Evolutionary conservation across 2,797 vertebrate genomes (phyloP), one percentile per base, ranked within the genome.

Genomic region (Eulemur albifrons): DNA sequence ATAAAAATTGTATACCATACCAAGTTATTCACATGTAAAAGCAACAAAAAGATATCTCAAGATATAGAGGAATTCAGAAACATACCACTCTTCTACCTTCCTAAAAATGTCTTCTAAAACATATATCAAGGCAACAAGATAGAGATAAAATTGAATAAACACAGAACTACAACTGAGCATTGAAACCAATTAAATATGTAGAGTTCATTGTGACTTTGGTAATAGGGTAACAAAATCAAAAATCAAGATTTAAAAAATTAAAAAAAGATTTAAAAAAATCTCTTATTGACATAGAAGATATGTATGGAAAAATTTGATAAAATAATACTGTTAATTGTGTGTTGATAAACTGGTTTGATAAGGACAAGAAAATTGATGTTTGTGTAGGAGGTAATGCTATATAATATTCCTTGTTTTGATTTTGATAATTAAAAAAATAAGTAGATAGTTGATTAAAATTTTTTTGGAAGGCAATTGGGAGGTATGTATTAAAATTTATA

Each of bases 401-500:
- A 59, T 18, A 4, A n/a, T 40, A 73, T 54, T 86, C 1, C 13
- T 25, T 87, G 20, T 81, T 65, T 25, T 70, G 43, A 67, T 75
- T 81, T 65, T 87, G 27, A 10, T 83, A 59, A 89, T 76, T 67
- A 10, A 17, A 54, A 94, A 48, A 88, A 35, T 5, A 27, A 84
- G 2, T 45, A 63, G 23, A 63, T 54, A 65, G 25, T 32, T 63
- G 21, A 38, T 89, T 72, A 70, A 54, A 83, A 73, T 50, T 4
- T 72, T 18, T 80, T 86, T 92, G 63, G 63, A 93, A 89, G 25
- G 30, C 45, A 93, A n/a, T 67, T 52, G 15, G 15, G 18, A 23
- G 93, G 1, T n/a, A 54, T 57, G 75, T 94, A 93, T 82, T 84
- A 89, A 95, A 93, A 65, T 65, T 70, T 88, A 54, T 83, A 91